A percentile compares a stretch with the other conserved stretches of the same genome.
phyloP scores from a whole-genome alignment of 2,797 vertebrate genomes.

The Cyclopterus lumpus region DNA sequence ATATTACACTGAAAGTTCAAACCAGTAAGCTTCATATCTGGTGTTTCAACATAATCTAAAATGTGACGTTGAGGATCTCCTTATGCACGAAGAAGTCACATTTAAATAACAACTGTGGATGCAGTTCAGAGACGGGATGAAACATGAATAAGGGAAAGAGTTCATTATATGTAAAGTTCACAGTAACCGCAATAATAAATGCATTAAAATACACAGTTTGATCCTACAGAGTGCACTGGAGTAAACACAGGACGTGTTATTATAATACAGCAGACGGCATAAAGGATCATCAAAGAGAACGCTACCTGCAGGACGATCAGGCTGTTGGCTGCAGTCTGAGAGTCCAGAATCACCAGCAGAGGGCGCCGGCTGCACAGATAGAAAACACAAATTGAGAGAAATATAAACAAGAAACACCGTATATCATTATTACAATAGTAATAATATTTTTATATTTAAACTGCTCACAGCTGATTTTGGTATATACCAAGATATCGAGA shows the following conservation, averaged over 20 bases:
- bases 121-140: too few species aligned
- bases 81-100: too few species aligned
- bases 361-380: constrained; percentile 65
- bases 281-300: too few species aligned
- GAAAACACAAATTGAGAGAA: not conserved
- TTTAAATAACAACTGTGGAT: too few species aligned
- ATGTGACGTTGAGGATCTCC: not conserved
- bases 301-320: constrained; percentile 72
- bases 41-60: not conserved
- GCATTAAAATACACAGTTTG: not conserved
- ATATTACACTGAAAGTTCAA: too few species aligned
- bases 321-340: constrained; percentile 62
- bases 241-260: not conserved
- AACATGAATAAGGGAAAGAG: too few species aligned
- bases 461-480: not conserved
- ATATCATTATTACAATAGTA: not conserved
- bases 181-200: not conserved
- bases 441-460: not conserved
- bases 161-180: not conserved
- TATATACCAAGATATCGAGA: not conserved
- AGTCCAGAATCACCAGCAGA: constrained; percentile 69
- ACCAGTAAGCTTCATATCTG: not conserved
- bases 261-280: too few species aligned
- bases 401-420: too few species aligned
- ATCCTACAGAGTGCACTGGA: not conserved